Conservation (phyloP, 2,113 vertebrate genomes). For the Alouatta palliata region DNA sequence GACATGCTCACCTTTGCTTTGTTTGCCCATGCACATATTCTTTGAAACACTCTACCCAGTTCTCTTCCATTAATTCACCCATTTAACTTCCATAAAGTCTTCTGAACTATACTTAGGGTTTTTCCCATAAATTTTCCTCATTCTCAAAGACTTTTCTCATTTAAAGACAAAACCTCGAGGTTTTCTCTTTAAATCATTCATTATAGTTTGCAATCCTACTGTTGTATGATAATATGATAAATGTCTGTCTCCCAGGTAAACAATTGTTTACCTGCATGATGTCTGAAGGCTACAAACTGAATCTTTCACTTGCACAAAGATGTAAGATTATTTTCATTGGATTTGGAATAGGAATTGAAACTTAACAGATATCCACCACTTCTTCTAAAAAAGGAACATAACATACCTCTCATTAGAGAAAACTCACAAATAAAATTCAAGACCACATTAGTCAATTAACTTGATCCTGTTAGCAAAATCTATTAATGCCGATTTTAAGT, state of each 20-base stretch:
- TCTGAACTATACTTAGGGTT: background rate
- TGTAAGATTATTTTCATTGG: background rate
- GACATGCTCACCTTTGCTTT: background rate
- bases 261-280: background rate
- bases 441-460: background rate
- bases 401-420: background rate
- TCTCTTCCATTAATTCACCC: background rate
- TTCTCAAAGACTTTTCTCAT: background rate
- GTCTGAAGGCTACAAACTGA: background rate
- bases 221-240: background rate
- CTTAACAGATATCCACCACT: background rate
- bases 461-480: background rate
- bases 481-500: background rate
- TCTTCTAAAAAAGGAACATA: background rate
- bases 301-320: background rate
- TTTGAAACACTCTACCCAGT: background rate
- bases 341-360: background rate
- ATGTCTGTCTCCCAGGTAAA: background rate
- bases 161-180: no score
- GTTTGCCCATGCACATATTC: background rate
- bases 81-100: background rate
- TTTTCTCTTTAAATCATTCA: background rate
- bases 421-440: constrained; percentile 23
- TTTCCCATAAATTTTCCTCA: background rate
- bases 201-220: background rate